A percentile compares a stretch with the other conserved stretches of the same genome.
These are phyloP conservation scores for Synanthedon andrenaeformis DNA, from an alignment of 2,888 invertebrate species.

Conservation along the genomic window DNA sequence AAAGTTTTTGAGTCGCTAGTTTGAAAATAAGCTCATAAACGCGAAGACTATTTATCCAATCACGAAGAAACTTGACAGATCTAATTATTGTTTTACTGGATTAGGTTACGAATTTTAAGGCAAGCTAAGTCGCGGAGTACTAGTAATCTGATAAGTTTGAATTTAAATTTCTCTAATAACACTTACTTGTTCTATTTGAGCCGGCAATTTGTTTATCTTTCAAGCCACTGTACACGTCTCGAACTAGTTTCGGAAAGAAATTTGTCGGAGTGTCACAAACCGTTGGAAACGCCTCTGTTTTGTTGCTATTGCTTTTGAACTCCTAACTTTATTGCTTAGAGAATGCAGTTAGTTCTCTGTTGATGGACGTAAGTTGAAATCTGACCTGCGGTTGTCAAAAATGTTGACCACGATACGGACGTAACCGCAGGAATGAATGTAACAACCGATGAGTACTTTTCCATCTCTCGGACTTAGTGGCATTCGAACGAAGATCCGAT, in stretches of 20 bases:
- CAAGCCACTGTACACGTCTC: constrained; percentile 2
- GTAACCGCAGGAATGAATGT: constrained; percentile 15
- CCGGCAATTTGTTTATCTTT: constrained; percentile 5
- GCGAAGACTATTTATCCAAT: no score
- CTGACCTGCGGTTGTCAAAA: constrained; percentile 18
- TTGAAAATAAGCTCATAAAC: no score
- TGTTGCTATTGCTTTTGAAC: neutral
- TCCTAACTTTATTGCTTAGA: neutral
- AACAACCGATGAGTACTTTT: constrained; percentile 3
- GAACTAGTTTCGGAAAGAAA: neutral
- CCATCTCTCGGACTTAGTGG: constrained; percentile 13
- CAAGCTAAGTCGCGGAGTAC: no score
- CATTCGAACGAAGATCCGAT: neutral
- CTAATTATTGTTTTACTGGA: no score
- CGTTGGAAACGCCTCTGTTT: neutral
- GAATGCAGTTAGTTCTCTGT: neutral
- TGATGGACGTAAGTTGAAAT: neutral
- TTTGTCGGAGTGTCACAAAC: constrained; percentile 5
- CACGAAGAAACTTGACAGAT: no score
- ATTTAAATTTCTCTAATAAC: no score
- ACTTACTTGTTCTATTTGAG: neutral
- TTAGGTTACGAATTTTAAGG: no score
- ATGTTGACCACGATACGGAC: constrained; percentile 8
- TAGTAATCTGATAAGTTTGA: neutral
- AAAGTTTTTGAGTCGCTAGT: no score